These are phyloP conservation scores for Ischnura elegans DNA, from an alignment of 2,888 invertebrate species.

Conservation along the genomic window DNA sequence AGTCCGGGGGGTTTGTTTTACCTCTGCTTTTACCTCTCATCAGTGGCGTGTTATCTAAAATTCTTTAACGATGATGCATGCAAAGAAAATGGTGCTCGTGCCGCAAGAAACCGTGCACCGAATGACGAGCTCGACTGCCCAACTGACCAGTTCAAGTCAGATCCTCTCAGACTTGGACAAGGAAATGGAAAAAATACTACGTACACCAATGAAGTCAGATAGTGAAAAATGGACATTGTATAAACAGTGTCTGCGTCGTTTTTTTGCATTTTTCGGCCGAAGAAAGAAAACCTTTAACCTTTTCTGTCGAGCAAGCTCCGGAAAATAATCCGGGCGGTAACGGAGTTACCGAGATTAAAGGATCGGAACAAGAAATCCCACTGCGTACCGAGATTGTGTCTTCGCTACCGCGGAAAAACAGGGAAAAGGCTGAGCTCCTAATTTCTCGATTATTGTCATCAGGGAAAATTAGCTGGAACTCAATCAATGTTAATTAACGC, in stretches of 20 bases:
- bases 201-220: not conserved
- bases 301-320: not conserved
- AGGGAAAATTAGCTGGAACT: not conserved
- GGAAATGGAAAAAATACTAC: not conserved
- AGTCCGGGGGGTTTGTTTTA: conserved; percentile 22
- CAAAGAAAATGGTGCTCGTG: not conserved
- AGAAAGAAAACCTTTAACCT: not conserved
- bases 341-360: not conserved
- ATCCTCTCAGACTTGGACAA: not conserved
- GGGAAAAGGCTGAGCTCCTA: not conserved
- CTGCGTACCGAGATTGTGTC: not conserved
- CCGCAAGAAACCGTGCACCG: not conserved
- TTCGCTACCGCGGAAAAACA: not conserved
- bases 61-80: not conserved
- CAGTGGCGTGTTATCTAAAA: not conserved
- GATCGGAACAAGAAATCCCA: not conserved
- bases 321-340: too few species aligned
- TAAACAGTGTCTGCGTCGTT: not conserved
- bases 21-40: not conserved
- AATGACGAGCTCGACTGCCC: not conserved
- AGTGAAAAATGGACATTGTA: not conserved
- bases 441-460: not conserved
- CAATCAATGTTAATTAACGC: too few species aligned
- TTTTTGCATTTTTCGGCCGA: not conserved
- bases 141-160: not conserved